Evolutionary conservation across 2,888 invertebrate species (phyloP).

Genomic region (Phalangium opilio): DNA sequence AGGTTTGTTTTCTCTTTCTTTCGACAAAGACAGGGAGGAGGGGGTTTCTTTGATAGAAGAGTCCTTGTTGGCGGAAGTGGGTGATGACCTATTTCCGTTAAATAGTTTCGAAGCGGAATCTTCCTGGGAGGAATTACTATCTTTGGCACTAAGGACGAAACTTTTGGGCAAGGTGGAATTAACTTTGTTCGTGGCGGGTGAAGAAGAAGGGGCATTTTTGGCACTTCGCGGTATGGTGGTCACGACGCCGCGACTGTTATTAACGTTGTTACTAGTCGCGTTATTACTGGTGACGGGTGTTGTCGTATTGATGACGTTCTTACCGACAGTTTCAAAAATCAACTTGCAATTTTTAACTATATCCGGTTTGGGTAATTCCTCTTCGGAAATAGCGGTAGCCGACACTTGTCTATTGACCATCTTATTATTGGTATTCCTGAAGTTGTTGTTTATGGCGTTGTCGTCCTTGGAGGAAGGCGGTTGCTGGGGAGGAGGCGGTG

Average conservation of each 20-base stretch:
- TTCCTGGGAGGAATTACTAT: too few species aligned
- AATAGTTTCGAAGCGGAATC: too few species aligned
- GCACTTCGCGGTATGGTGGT: background rate
- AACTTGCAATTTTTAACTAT: slow-evolving; percentile 17
- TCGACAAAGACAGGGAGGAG: too few species aligned
- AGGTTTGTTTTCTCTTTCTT: too few species aligned
- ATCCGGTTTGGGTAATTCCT: slow-evolving; percentile 18
- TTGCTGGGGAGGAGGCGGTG: slow-evolving; percentile 9
- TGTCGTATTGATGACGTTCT: background rate
- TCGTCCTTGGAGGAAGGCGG: slow-evolving; percentile 8
- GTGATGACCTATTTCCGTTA: too few species aligned
- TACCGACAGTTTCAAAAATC: slow-evolving; percentile 10
- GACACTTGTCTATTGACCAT: slow-evolving; percentile 10
- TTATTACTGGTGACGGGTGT: slow-evolving; percentile 1
- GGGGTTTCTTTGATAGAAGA: too few species aligned
- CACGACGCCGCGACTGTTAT: slow-evolving; percentile 7
- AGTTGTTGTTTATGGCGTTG: background rate
- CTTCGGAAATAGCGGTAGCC: slow-evolving; percentile 10
- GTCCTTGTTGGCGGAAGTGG: too few species aligned
- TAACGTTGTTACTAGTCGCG: slow-evolving; percentile 7
- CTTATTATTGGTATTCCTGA: background rate
- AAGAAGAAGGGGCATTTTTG: too few species aligned
- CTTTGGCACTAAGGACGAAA: too few species aligned
- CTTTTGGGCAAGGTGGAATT: too few species aligned
- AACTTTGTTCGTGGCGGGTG: background rate